Conservation (phyloP, 2,113 vertebrate species). For the Aegithalos caudatus region DNA sequence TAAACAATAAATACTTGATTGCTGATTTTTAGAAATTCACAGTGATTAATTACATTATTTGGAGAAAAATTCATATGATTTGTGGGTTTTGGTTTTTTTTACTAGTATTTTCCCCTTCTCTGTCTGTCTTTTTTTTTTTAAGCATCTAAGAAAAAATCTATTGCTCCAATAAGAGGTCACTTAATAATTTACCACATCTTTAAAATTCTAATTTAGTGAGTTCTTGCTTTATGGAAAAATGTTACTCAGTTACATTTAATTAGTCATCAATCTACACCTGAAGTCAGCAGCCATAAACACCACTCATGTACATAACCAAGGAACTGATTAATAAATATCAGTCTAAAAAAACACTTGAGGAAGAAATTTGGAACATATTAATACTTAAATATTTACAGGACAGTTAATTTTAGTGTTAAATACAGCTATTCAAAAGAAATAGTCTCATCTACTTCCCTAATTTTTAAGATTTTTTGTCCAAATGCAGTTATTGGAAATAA, state of each 20-base stretch:
- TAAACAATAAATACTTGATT: neutral
- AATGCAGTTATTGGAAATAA: neutral
- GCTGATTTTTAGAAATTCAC: neutral
- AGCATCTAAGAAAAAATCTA: neutral
- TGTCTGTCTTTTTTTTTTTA: neutral
- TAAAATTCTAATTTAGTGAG: neutral
- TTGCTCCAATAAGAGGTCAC: neutral
- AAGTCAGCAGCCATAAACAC: neutral
- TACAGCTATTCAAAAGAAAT: neutral
- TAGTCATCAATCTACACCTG: neutral
- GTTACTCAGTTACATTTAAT: neutral
- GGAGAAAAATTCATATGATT: neutral
- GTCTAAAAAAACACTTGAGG: neutral
- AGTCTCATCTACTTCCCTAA: neutral
- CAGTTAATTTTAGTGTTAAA: neutral
- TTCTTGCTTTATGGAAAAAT: neutral
- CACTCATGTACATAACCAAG: neutral
- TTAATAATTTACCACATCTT: neutral
- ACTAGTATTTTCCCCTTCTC: neutral
- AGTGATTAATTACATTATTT: neutral
- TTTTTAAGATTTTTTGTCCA: neutral
- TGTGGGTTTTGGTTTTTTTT: neutral
- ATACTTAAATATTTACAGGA: neutral
- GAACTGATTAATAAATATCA: neutral
- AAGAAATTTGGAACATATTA: neutral